A percentile compares a stretch with the other conserved stretches of the same genome.
These are phyloP conservation scores for Lamellibrachia satsuma DNA, from an alignment of 2,888 invertebrate species.

Conservation along the genomic window DNA sequence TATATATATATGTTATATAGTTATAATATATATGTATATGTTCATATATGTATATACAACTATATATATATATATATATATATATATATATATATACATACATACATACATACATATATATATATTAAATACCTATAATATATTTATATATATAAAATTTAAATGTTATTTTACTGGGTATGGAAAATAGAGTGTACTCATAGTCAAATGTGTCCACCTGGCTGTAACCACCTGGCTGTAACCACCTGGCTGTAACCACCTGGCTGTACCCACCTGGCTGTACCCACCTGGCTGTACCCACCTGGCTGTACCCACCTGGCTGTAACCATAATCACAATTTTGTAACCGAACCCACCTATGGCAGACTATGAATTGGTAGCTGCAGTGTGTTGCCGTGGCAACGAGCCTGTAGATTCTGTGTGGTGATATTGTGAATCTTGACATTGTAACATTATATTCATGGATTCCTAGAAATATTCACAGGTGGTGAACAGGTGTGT, in stretches of 20 bases:
- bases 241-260: too few relatives aligned
- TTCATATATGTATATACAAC: background rate
- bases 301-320: background rate
- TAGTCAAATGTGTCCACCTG: background rate
- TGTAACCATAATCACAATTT: background rate
- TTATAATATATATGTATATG: background rate
- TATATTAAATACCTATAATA: background rate
- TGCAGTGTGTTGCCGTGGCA: background rate
- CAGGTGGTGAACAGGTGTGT: background rate
- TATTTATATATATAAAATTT: background rate
- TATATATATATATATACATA: background rate
- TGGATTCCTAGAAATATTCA: conserved; percentile 17
- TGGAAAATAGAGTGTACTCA: background rate
- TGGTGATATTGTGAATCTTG: conserved; percentile 10
- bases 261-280: too few relatives aligned
- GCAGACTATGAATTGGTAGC: background rate
- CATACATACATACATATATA: background rate
- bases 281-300: too few relatives aligned
- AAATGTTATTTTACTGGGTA: background rate
- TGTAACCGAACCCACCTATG: background rate
- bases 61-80: background rate
- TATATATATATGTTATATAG: background rate
- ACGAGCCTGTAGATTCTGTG: background rate
- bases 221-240: too few relatives aligned
- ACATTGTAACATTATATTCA: conserved; percentile 17